Percentiles rank a stretch among this genome's conserved stretches.
phyloP scores from a whole-genome alignment of 2,888 invertebrate genomes.

The Actias luna region DNA sequence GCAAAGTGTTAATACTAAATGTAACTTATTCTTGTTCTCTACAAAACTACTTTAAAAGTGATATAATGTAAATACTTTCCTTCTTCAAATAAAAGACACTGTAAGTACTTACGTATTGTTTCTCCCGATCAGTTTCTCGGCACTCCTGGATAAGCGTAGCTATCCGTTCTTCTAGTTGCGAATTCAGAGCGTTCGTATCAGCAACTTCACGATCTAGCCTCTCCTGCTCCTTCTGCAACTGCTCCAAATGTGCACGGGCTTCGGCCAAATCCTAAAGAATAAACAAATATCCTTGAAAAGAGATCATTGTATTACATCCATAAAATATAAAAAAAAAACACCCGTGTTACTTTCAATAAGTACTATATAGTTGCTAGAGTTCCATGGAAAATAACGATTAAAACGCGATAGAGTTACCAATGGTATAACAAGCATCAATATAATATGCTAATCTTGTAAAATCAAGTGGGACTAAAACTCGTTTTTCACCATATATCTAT shows the following conservation, averaged over 20 bases:
- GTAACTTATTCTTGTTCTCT: no score
- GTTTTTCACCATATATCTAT: no score
- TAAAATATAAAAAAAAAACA: no score
- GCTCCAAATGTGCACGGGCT: conserved; percentile 49
- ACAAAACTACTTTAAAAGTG: background rate
- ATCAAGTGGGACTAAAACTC: no score
- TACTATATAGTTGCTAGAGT: no score
- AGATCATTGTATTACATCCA: background rate
- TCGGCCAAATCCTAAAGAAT: conserved; percentile 56
- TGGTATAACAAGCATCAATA: no score
- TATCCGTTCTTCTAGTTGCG: conserved; percentile 62
- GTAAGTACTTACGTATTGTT: conserved; percentile 60
- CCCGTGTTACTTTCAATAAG: no score
- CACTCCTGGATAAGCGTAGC: conserved; percentile 60
- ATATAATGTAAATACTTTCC: background rate
- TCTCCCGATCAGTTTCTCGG: conserved; percentile 55
- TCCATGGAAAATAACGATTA: no score
- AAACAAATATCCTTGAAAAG: background rate
- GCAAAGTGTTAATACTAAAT: no score
- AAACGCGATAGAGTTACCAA: no score
- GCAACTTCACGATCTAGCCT: conserved; percentile 53
- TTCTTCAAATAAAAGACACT: background rate
- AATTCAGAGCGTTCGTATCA: conserved; percentile 47
- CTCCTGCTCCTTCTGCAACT: conserved; percentile 54
- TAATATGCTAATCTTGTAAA: no score